Percentiles rank a stretch among this genome's conserved stretches.
Evolutionary conservation across 2,797 vertebrate species (phyloP).

Genomic region (Otolemur crassicaudatus): DNA sequence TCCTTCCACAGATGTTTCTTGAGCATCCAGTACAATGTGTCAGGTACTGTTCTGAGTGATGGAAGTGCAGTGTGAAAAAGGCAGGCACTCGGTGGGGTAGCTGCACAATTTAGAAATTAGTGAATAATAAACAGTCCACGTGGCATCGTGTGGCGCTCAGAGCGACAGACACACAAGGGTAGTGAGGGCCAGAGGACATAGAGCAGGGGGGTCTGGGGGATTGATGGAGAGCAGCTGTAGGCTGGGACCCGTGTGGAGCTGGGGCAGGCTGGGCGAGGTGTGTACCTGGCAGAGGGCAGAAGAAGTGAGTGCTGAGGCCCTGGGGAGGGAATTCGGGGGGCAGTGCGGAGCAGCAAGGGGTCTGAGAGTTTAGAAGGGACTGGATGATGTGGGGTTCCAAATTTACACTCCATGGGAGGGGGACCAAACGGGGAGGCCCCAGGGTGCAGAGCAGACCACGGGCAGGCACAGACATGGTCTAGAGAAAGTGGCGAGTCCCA

Average conservation of each 20-base stretch:
- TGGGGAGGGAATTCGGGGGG: too few relatives aligned
- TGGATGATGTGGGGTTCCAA: accelerated
- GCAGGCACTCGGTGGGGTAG: too few relatives aligned
- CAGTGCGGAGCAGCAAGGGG: not conserved
- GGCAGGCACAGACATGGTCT: accelerated
- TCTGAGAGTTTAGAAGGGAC: not conserved
- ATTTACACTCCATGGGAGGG: not conserved
- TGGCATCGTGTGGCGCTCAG: accelerated
- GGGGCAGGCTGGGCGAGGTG: not conserved
- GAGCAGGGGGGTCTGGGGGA: not conserved
- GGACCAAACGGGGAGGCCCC: not conserved
- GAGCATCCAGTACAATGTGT: not conserved
- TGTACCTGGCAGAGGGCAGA: not conserved
- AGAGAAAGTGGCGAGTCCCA: accelerated
- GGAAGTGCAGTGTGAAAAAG: not conserved
- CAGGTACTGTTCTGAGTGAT: not conserved
- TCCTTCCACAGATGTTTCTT: not conserved
- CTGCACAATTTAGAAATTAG: not conserved
- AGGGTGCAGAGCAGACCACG: not conserved
- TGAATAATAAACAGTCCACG: accelerated
- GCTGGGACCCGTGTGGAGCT: not conserved
- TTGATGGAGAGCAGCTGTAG: not conserved
- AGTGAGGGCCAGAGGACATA: not conserved
- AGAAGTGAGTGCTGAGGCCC: not conserved
- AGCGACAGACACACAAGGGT: accelerated